A percentile compares a stretch with the other conserved stretches of the same genome.
These are phyloP conservation scores for Zonitis immaculata DNA, from an alignment of 2,888 invertebrate genomes.

Conservation along the genomic window DNA sequence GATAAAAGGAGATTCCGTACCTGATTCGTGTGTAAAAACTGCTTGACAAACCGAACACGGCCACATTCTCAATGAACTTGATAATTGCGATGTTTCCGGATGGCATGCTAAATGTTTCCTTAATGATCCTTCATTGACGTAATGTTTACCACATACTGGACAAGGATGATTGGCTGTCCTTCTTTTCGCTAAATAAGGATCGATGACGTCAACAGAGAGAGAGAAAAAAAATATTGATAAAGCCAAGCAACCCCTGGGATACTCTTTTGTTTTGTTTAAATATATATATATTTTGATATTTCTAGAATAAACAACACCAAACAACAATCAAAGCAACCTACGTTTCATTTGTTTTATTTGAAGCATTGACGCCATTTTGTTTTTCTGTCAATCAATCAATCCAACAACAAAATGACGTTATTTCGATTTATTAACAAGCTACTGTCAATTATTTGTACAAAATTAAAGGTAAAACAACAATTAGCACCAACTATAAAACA, in stretches of 20 bases:
- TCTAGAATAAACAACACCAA: slow-evolving; percentile 1
- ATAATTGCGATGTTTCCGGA: slow-evolving; percentile 83
- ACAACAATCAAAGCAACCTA: background rate
- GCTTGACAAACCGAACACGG: slow-evolving; percentile 94
- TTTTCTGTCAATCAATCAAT: too few relatives aligned
- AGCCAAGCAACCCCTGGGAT: slow-evolving; percentile 49
- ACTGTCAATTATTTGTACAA: too few relatives aligned
- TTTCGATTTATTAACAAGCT: too few relatives aligned
- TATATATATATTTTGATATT: too few relatives aligned
- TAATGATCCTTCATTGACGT: slow-evolving; percentile 89
- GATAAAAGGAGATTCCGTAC: slow-evolving; percentile 49
- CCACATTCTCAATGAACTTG: slow-evolving; percentile 89
- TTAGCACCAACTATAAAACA: slow-evolving; percentile 31
- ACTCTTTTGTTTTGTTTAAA: slow-evolving; percentile 26
- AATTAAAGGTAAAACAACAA: too few relatives aligned
- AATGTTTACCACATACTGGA: slow-evolving; percentile 92
- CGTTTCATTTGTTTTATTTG: too few relatives aligned
- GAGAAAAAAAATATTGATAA: slow-evolving; percentile 49
- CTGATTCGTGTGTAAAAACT: slow-evolving; percentile 91
- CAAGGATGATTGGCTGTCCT: slow-evolving; percentile 93
- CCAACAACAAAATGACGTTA: too few relatives aligned
- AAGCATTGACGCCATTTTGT: too few relatives aligned
- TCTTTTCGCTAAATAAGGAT: slow-evolving; percentile 87
- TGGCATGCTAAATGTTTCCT: slow-evolving; percentile 91
- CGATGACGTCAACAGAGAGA: slow-evolving; percentile 63